Conservation (phyloP, 2,797 vertebrate genomes). For the Tapirus indicus region DNA sequence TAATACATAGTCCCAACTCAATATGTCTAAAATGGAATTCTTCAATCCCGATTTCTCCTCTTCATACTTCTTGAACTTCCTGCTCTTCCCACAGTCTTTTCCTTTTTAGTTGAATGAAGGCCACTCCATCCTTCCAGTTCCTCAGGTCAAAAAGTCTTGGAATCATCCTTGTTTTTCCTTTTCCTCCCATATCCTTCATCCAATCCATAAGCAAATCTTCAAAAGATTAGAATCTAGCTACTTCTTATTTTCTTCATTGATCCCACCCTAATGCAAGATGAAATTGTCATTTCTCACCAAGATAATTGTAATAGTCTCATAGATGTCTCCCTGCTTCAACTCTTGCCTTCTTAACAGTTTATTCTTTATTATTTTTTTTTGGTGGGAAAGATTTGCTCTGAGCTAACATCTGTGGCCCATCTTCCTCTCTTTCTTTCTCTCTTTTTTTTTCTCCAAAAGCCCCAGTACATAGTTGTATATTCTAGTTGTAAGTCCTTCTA, state of each 20-base stretch:
- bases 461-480: no score
- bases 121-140: not conserved
- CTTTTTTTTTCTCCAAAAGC: no score
- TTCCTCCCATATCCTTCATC: not conserved
- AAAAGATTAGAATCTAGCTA: not conserved
- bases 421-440: no score
- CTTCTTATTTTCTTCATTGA: not conserved
- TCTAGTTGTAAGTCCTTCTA: no score
- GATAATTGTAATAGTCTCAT: not conserved
- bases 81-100: not conserved
- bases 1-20: not conserved
- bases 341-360: not conserved
- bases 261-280: not conserved
- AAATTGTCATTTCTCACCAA: not conserved
- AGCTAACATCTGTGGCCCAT: no score
- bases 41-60: not conserved
- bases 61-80: not conserved
- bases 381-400: no score
- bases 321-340: not conserved
- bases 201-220: not conserved
- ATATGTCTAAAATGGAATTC: not conserved
- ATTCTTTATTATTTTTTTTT: not conserved
- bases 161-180: not conserved
- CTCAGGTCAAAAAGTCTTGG: not conserved
- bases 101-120: not conserved